Conservation (phyloP, 2,888 invertebrate species). For the Abscondita cerata region DNA sequence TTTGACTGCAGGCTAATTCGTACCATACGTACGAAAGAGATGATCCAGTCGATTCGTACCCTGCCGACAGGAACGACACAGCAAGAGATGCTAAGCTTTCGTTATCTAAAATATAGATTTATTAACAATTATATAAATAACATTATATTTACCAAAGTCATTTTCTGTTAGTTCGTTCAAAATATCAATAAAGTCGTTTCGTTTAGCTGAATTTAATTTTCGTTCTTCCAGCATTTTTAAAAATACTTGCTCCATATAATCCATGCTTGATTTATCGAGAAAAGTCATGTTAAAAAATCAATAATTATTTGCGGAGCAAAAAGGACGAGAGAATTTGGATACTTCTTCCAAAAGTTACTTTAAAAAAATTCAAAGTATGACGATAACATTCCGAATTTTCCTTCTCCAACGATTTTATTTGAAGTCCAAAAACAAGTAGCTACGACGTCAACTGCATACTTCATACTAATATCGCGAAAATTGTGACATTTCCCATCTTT, state of each 20-base stretch:
- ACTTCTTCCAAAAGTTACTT: conserved; percentile 44
- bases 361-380: conserved; percentile 49
- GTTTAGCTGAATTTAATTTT: no score
- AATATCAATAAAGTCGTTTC: no score
- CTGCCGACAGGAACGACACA: conserved; percentile 64
- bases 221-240: no score
- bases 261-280: no score
- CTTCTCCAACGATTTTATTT: conserved; percentile 47
- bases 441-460: conserved; percentile 59
- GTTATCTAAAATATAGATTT: no score
- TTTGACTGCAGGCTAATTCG: conserved; percentile 57
- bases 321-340: conserved; percentile 38
- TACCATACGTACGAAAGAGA: conserved; percentile 58
- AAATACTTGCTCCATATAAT: no score
- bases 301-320: no score
- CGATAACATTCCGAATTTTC: conserved; percentile 54
- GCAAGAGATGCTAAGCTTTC: no score
- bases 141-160: conserved; percentile 21
- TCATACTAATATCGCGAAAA: conserved; percentile 51
- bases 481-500: no score
- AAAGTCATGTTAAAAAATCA: no score
- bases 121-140: no score
- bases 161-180: no score
- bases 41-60: conserved; percentile 62
- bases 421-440: conserved; percentile 57